Conservation (phyloP, 2,797 vertebrate genomes). For the Lates japonicus region DNA sequence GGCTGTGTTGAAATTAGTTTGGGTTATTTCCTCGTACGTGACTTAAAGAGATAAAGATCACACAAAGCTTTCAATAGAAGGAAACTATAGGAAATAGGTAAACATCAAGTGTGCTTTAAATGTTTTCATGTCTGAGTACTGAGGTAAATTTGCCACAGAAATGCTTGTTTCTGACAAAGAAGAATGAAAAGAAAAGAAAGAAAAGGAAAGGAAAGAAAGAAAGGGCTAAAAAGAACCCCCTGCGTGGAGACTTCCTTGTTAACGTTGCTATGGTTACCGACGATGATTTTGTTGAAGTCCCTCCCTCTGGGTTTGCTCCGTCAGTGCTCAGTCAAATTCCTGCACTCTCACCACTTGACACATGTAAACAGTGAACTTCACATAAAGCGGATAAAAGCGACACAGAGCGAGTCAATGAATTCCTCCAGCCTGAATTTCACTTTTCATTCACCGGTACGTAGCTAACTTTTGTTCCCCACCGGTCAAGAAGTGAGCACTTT, state of each 20-base stretch:
- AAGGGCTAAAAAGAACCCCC: background rate
- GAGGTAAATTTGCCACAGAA: too few species aligned
- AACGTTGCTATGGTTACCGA: constrained; percentile 60
- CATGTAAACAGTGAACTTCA: constrained; percentile 20
- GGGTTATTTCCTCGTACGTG: constrained; percentile 6
- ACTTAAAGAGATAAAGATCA: background rate
- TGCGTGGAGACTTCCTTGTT: constrained; percentile 54
- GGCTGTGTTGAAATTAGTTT: background rate
- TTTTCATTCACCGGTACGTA: constrained; percentile 51
- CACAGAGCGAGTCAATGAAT: background rate
- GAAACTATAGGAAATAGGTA: background rate
- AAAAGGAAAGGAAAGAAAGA: background rate
- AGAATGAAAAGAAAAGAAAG: background rate
- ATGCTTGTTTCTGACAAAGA: background rate
- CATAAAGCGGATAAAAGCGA: background rate
- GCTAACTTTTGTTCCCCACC: background rate
- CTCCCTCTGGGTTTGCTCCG: constrained; percentile 45
- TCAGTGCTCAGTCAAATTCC: constrained; percentile 59
- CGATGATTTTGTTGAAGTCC: constrained; percentile 42
- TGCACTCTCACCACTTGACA: constrained; percentile 14
- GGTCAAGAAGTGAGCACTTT: background rate
- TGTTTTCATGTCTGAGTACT: background rate
- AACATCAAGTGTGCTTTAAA: background rate
- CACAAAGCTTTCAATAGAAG: background rate
- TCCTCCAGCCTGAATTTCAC: background rate